Conservation (phyloP, 2,888 invertebrate genomes). For the Eristalis intricaria region DNA sequence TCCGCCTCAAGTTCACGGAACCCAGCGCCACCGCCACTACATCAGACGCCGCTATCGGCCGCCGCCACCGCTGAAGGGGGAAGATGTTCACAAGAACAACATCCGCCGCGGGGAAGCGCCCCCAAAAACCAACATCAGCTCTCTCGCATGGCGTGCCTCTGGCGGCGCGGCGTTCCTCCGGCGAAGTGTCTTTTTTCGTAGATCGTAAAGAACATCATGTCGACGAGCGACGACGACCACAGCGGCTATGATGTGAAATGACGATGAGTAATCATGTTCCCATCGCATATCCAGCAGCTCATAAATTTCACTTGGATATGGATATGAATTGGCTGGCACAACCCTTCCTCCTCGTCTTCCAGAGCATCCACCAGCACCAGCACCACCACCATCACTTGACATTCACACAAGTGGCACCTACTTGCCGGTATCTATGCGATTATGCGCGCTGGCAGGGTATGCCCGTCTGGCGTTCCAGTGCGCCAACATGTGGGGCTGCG, state of each 20-base stretch:
- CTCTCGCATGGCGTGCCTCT: too few relatives aligned
- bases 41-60: conserved; percentile 33
- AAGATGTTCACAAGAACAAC: conserved; percentile 50
- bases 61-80: neutral
- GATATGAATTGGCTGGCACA: conserved; percentile 57
- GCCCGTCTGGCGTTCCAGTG: conserved; percentile 7
- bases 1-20: conserved; percentile 30
- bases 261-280: conserved; percentile 70
- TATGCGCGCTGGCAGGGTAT: conserved; percentile 42
- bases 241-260: conserved; percentile 43
- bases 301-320: conserved; percentile 62
- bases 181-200: conserved; percentile 68
- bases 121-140: conserved; percentile 12
- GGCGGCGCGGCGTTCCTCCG: conserved; percentile 5
- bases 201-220: conserved; percentile 65
- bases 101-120: conserved; percentile 49
- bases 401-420: conserved; percentile 10
- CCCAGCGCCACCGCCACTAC: conserved; percentile 60
- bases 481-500: conserved; percentile 36
- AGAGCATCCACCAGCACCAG: conserved; percentile 9
- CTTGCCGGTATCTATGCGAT: conserved; percentile 44
- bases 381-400: conserved; percentile 13
- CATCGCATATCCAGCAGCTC: conserved; percentile 71
- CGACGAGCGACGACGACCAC: conserved; percentile 10
- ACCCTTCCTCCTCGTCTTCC: conserved; percentile 8